A percentile compares a stretch with the other conserved stretches of the same genome.
Evolutionary conservation across 2,888 invertebrate genomes (phyloP).

Genomic region (Ectobius pallidus): DNA sequence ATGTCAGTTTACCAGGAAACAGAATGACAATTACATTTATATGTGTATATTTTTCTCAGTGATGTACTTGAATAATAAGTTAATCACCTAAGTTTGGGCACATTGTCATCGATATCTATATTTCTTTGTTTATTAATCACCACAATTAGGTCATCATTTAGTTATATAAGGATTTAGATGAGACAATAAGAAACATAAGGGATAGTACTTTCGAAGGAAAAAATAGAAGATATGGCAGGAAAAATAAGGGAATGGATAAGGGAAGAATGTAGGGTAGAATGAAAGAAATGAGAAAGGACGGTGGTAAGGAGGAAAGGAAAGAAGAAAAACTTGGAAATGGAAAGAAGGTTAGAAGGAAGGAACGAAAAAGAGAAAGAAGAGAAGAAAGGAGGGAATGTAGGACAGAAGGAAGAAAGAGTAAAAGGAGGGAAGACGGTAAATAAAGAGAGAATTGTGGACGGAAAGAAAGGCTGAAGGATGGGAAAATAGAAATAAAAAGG

Average conservation of each 20-base stretch:
- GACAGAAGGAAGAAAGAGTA: neutral
- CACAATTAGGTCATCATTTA: no score
- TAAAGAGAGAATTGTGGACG: neutral
- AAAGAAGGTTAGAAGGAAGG: neutral
- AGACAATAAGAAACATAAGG: neutral
- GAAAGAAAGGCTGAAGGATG: neutral
- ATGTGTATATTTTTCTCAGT: no score
- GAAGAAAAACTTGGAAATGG: neutral
- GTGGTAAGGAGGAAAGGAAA: no score
- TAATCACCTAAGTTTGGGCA: no score
- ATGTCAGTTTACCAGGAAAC: no score
- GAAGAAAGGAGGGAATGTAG: neutral
- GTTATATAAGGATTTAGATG: no score
- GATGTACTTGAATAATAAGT: no score
- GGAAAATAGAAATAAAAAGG: neutral
- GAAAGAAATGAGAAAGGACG: neutral
- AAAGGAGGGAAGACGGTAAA: neutral
- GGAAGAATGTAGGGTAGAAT: neutral
- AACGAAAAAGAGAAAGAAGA: no score
- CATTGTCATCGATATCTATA: no score
- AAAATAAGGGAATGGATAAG: neutral
- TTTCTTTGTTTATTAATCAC: no score
- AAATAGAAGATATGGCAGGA: neutral
- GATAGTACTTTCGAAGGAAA: no score
- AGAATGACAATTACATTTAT: no score